Percentiles rank a stretch among this genome's conserved stretches.
phyloP scores from a whole-genome alignment of 1,140 invertebrate species.

The honey bee (Apis mellifera) region Amel_HAv3.1 CM009946.2:6506001-6506500 shows the following conservation, averaged over 20 bases:
- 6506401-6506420: too few relatives aligned
- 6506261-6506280: too few relatives aligned
- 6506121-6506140: neutral
- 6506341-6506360: too few relatives aligned
- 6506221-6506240: neutral
- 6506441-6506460: too few relatives aligned
- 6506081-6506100: conserved; percentile 16
- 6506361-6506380: too few relatives aligned
- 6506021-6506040: conserved; percentile 6
- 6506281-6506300: neutral
- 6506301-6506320: neutral
- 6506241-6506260: too few relatives aligned
- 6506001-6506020: conserved; percentile 43
- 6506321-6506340: too few relatives aligned
- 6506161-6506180: neutral
- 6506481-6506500: too few relatives aligned
- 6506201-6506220: neutral
- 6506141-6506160: conserved; percentile 16
- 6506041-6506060: conserved; percentile 19
- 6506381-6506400: too few relatives aligned
- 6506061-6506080: conserved; percentile 29
- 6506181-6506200: conserved; percentile 24
- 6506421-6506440: too few relatives aligned
- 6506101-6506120: neutral
- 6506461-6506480: too few relatives aligned